A percentile compares a stretch with the other conserved stretches of the same genome.
phyloP scores from a whole-genome alignment of 2,113 vertebrate species.

The Leptosomus discolor region DNA sequence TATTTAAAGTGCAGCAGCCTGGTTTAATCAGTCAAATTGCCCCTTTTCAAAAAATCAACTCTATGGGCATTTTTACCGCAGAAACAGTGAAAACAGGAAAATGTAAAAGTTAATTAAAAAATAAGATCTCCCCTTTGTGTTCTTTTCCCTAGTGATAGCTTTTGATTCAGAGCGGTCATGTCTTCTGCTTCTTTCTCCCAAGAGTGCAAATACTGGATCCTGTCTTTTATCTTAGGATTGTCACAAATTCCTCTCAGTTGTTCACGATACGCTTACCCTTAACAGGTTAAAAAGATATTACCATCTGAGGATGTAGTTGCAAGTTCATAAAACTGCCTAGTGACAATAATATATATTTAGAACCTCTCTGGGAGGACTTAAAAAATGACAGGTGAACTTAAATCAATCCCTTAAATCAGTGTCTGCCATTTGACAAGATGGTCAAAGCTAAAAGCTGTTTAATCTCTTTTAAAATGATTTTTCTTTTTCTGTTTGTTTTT shows the following conservation, averaged over 20 bases:
- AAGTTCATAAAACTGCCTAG: neutral
- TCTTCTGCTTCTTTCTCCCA: neutral
- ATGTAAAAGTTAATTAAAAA: neutral
- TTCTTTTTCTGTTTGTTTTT: neutral
- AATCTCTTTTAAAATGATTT: neutral
- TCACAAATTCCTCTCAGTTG: neutral
- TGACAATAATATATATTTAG: neutral
- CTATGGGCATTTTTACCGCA: neutral
- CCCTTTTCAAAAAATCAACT: slow-evolving; percentile 37
- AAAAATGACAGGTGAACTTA: neutral
- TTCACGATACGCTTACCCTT: neutral
- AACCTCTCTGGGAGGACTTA: neutral
- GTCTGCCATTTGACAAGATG: neutral
- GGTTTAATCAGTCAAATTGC: slow-evolving; percentile 71
- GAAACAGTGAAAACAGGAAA: neutral
- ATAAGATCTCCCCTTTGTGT: neutral
- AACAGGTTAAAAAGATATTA: neutral
- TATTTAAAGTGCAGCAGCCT: slow-evolving; percentile 67
- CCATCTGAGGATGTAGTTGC: neutral
- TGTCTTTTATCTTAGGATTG: neutral
- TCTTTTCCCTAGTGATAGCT: neutral
- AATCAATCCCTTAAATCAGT: neutral
- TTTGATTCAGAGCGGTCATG: neutral
- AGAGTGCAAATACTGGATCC: neutral
- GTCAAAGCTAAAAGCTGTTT: neutral